Base-by-base conservation (phyloP, 2,797 vertebrate genomes). In the Rhadinocentrus ornatus region DNA sequence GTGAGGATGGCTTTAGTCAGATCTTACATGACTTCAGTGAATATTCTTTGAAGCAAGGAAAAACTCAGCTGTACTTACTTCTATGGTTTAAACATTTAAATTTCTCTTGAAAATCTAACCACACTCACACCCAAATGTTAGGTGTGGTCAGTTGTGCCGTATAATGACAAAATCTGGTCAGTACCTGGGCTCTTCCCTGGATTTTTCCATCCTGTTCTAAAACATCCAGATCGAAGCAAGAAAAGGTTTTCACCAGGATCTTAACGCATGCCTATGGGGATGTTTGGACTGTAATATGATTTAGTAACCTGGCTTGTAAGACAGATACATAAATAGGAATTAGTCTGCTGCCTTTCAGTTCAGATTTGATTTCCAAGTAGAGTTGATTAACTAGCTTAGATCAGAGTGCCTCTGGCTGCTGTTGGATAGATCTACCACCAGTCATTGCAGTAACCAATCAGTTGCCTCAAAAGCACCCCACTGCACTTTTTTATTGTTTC, bases 1-100 rank as follows among this genome's bases (percentile, higher is more conserved):
- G 54, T 54, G 58, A 69, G 55, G 52, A 58, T 35, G 60, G 18
- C 48, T 67, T 69, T 41, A 66, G 50, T 77, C 64, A 66, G 35
- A 35, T 68, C 1, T 41, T 41, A 59, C 26, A 31, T 69, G 34
- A 34, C 44, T 55, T 62, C 31, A 9, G 22, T 48, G 20, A 41
- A 31, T 31, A 11, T 8, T 46, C 41, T 57, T 24, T 26, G 11
- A n/a, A 24, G 29, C 18, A 32, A 66, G 2, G 1, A 62, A 44
- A 61, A 54, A n/a, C 39, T 8, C 13, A 20, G 26, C 27, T 31
- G 2, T 35, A 13, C 8, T 57, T 35, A 13, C 8, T 57, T 6
- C 27, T 24, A 5, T 35, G 54, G n/a, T 22, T 41, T 48, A 18
- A 66, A 37, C 16, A 53, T 50, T 4, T 41, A 62, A 6, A 27